Percentiles rank a stretch among this genome's conserved stretches.
These are phyloP conservation scores for Hirtodrosophila alboralis DNA, from an alignment of 2,888 invertebrate genomes.

Conservation along the genomic window DNA sequence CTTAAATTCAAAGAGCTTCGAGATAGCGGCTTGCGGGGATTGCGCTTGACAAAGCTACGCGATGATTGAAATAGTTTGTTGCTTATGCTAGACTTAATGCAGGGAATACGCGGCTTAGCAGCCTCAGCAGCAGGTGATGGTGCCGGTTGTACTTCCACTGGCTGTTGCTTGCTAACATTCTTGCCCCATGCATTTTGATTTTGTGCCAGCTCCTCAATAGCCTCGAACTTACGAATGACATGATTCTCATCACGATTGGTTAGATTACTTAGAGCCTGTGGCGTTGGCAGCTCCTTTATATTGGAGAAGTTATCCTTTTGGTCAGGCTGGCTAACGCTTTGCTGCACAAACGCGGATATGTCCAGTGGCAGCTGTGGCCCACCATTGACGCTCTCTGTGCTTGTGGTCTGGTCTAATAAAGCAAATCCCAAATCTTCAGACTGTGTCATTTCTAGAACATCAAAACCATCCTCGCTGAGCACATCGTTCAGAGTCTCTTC, in stretches of 20 bases:
- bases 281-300: constrained; percentile 57
- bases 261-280: constrained; percentile 49
- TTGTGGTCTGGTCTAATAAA: constrained; percentile 40
- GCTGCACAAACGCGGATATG: constrained; percentile 63
- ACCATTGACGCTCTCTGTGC: constrained; percentile 47
- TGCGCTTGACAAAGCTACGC: constrained; percentile 87
- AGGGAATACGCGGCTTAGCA: constrained; percentile 19
- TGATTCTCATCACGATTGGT: constrained; percentile 67
- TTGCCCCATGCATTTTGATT: constrained; percentile 85
- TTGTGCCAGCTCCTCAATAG: constrained; percentile 60
- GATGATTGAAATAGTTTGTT: constrained; percentile 88
- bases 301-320: constrained; percentile 58
- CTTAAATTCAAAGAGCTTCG: constrained; percentile 47
- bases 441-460: constrained; percentile 81
- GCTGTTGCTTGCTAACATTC: constrained; percentile 76
- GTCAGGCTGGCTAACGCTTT: not conserved
- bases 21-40: constrained; percentile 89
- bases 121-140: constrained; percentile 7
- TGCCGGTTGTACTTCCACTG: constrained; percentile 22
- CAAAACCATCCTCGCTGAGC: constrained; percentile 82
- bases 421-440: constrained; percentile 61
- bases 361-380: constrained; percentile 74
- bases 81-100: constrained; percentile 82
- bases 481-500: constrained; percentile 89
- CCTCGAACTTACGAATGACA: constrained; percentile 78